Evolutionary conservation across 2,797 vertebrate species (phyloP).

Genomic region (Danio choprae): DNA sequence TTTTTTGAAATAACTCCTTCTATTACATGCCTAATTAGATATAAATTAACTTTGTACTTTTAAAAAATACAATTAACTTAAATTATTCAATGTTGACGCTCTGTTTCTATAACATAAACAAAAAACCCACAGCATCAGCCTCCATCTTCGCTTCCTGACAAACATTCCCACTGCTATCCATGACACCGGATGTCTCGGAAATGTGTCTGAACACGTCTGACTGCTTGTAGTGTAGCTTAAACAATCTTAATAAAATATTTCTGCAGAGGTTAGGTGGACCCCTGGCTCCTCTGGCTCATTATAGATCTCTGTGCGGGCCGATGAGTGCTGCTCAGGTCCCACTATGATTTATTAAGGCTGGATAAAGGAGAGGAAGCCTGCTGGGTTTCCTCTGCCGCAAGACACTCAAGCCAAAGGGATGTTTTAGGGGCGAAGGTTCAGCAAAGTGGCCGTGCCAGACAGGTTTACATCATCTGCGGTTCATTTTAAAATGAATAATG

Average conservation of each 20-base stretch:
- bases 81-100: not conserved
- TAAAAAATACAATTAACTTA: not conserved
- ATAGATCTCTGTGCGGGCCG: constrained; percentile 76
- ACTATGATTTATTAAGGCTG: constrained; percentile 82
- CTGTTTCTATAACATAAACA: not conserved
- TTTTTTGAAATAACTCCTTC: not conserved
- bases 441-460: constrained; percentile 72
- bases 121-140: not conserved
- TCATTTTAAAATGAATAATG: constrained; percentile 84
- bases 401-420: constrained; percentile 78
- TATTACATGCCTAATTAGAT: not conserved
- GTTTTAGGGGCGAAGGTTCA: constrained; percentile 79
- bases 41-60: not conserved
- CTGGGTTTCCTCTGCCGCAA: constrained; percentile 77
- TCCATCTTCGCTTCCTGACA: constrained; percentile 6
- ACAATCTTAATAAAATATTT: constrained; percentile 83
- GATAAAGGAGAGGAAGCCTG: constrained; percentile 63
- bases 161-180: constrained; percentile 59
- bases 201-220: constrained; percentile 69
- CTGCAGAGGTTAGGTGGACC: constrained; percentile 66
- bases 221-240: constrained; percentile 74
- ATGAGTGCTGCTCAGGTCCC: constrained; percentile 76
- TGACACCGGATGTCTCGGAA: constrained; percentile 65
- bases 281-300: constrained; percentile 70
- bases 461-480: constrained; percentile 82